Percentiles rank a stretch among this genome's conserved stretches.
These are phyloP conservation scores for Caenorhabditis sp. DNA, from an alignment of 2,888 invertebrate species.

Conservation along the genomic window DNA sequence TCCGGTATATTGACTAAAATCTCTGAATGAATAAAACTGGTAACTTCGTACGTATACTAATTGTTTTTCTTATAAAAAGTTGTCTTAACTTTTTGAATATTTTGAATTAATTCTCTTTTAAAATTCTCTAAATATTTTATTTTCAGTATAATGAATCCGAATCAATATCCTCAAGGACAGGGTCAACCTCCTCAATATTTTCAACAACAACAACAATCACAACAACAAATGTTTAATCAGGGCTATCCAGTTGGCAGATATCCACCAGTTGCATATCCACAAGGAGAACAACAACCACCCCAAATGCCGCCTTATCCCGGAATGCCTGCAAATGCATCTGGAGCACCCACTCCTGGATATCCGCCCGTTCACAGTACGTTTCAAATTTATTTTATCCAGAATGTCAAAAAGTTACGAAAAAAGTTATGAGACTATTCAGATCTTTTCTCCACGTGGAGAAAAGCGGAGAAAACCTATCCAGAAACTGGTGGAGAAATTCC, in stretches of 20 bases:
- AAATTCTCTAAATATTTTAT: constrained; percentile 6
- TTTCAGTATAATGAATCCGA: constrained; percentile 16
- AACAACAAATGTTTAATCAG: constrained; percentile 5
- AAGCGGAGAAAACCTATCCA: no score
- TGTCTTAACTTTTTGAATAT: neutral
- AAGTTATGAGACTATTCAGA: no score
- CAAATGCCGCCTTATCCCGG: neutral
- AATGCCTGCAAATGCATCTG: neutral
- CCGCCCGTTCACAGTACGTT: neutral
- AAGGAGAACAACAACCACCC: neutral
- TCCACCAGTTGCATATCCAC: constrained; percentile 8
- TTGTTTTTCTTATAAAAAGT: constrained; percentile 4
- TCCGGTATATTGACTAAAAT: neutral
- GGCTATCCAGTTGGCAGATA: constrained; percentile 7
- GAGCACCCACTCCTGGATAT: neutral
- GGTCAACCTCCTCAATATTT: constrained; percentile 5
- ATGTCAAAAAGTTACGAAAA: no score
- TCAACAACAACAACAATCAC: constrained; percentile 1
- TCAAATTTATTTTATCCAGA: neutral
- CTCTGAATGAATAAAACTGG: neutral
- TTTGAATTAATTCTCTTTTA: neutral
- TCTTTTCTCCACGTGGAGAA: no score
- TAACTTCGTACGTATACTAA: neutral
- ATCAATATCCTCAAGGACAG: constrained; percentile 21
- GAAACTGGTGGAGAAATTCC: no score